These are phyloP conservation scores for Gonatopus flavifemur DNA, from an alignment of 1,140 invertebrate genomes.

Conservation along the genomic window DNA sequence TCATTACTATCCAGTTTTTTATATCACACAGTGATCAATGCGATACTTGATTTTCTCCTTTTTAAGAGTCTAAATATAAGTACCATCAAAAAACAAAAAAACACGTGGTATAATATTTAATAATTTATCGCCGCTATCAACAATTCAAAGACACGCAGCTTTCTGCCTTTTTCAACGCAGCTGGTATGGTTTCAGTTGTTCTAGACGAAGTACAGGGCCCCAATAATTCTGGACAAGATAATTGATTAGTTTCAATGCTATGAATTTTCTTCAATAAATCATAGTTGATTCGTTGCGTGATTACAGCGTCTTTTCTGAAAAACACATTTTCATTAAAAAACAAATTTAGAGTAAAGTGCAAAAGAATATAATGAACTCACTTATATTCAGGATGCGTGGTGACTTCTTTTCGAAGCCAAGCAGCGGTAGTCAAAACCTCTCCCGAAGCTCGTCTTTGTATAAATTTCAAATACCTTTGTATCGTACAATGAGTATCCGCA, in stretches of 20 bases:
- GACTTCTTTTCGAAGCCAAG: slow-evolving; percentile 93
- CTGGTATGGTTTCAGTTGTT: slow-evolving; percentile 79
- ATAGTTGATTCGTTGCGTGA: slow-evolving; percentile 89
- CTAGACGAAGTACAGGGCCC: slow-evolving; percentile 73
- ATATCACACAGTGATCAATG: too few relatives aligned
- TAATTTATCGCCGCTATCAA: slow-evolving; percentile 27
- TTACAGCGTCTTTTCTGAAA: slow-evolving; percentile 81
- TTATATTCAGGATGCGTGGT: slow-evolving; percentile 86
- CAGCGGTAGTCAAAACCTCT: slow-evolving; percentile 81
- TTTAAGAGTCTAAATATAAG: too few relatives aligned
- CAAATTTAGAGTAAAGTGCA: background rate
- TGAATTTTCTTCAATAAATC: slow-evolving; percentile 82
- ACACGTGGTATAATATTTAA: slow-evolving; percentile 11
- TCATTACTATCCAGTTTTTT: too few relatives aligned
- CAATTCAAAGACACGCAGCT: slow-evolving; percentile 36
- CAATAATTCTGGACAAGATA: slow-evolving; percentile 74
- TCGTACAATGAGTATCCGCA: slow-evolving; percentile 94
- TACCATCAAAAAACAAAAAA: background rate
- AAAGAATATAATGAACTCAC: slow-evolving; percentile 53
- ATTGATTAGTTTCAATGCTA: slow-evolving; percentile 71
- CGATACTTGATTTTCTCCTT: too few relatives aligned
- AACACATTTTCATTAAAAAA: slow-evolving; percentile 15
- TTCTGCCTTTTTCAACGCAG: slow-evolving; percentile 66
- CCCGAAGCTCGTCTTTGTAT: slow-evolving; percentile 90
- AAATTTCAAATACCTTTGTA: slow-evolving; percentile 94